Conservation (phyloP, 1,140 invertebrate genomes). For the Vanessa tameamea region DNA sequence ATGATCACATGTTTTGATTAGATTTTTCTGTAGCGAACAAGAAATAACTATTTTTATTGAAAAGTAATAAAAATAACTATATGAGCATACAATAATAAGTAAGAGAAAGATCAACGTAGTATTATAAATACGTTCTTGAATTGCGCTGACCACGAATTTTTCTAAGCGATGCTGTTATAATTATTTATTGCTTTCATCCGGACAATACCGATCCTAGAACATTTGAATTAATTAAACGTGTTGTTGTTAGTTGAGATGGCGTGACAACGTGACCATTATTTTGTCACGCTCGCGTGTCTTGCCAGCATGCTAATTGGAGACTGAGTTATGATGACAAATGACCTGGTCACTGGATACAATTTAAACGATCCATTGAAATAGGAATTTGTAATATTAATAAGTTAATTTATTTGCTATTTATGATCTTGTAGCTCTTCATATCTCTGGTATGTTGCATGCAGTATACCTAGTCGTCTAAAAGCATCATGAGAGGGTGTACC, state of each 20-base stretch:
- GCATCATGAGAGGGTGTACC: too few species aligned
- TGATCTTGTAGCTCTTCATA: too few species aligned
- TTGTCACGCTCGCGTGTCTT: conserved; percentile 38
- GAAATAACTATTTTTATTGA: too few species aligned
- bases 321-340: conserved; percentile 39
- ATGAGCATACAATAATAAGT: background rate
- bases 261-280: conserved; percentile 40
- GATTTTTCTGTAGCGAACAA: too few species aligned
- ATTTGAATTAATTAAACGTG: conserved; percentile 30
- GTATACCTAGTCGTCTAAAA: too few species aligned
- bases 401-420: background rate
- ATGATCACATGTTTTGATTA: too few species aligned
- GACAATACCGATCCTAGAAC: conserved; percentile 30
- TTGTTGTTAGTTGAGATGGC: conserved; percentile 31
- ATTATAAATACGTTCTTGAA: background rate
- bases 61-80: too few species aligned
- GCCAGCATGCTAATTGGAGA: conserved; percentile 38
- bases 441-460: too few species aligned
- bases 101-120: background rate
- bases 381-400: conserved; percentile 25
- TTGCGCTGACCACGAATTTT: background rate
- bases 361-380: conserved; percentile 17
- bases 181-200: conserved; percentile 7
- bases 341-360: conserved; percentile 24
- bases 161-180: background rate